These are phyloP conservation scores for Sorex fumeus DNA, from an alignment of 2,113 vertebrate genomes.

Conservation along the genomic window DNA sequence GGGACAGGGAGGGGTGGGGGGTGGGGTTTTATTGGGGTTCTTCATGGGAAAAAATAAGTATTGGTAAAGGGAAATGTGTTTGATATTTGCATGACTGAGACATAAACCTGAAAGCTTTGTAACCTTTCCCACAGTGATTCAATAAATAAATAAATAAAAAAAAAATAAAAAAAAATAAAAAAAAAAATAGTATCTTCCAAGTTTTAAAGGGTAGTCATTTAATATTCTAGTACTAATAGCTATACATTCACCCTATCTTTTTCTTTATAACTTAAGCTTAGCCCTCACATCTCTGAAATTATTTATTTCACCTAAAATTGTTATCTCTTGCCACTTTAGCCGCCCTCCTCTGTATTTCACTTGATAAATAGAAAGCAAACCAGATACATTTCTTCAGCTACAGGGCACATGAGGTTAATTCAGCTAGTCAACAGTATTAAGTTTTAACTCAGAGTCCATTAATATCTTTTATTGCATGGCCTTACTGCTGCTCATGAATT, in stretches of 20 bases:
- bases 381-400: not conserved
- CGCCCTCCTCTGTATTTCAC: not conserved
- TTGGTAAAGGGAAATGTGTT: too few relatives aligned
- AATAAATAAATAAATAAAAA: not conserved
- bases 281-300: slow-evolving; percentile 39
- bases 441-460: slow-evolving; percentile 1
- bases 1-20: too few relatives aligned
- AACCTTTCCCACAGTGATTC: too few relatives aligned
- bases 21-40: too few relatives aligned
- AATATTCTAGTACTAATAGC: not conserved
- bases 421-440: slow-evolving; percentile 24
- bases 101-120: too few relatives aligned
- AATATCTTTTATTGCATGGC: not conserved
- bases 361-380: slow-evolving; percentile 37
- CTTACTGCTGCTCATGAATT: slow-evolving; percentile 1
- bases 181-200: slow-evolving; percentile 46
- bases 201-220: slow-evolving; percentile 33
- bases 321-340: slow-evolving; percentile 9
- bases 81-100: too few relatives aligned
- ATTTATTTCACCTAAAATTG: not conserved
- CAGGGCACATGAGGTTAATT: not conserved
- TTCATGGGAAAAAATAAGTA: too few relatives aligned
- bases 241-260: not conserved
- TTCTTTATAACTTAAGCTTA: slow-evolving; percentile 30
- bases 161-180: too few relatives aligned